Evolutionary conservation across 1,140 invertebrate genomes (phyloP).

Genomic region (Panagrolaimus sp.): DNA sequence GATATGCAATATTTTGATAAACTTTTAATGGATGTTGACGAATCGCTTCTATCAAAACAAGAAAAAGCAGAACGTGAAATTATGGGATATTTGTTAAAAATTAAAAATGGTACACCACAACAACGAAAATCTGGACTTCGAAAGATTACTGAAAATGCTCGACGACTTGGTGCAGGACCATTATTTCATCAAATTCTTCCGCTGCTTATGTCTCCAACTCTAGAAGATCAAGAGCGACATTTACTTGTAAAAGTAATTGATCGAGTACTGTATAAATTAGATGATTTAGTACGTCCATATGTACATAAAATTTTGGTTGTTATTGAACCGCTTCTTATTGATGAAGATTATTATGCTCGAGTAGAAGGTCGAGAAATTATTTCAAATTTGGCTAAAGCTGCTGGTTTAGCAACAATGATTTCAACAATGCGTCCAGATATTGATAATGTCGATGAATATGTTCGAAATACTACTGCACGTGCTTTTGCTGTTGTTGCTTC

Average conservation of each 20-base stretch:
- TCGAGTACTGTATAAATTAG: constrained; percentile 93
- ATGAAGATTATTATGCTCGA: constrained; percentile 99
- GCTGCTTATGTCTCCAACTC: constrained; percentile 93
- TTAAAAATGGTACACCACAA: constrained; percentile 98
- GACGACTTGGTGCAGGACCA: constrained; percentile 94
- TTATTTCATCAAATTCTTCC: constrained; percentile 98
- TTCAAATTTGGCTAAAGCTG: constrained; percentile 97
- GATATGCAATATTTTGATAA: constrained; percentile 99
- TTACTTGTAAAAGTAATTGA: constrained; percentile 99
- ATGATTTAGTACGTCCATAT: constrained; percentile 95
- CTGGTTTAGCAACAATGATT: constrained; percentile 99
- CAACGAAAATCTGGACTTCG: constrained; percentile 86
- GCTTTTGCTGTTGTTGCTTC: constrained; percentile 99
- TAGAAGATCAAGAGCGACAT: constrained; percentile 98
- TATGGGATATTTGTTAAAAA: constrained; percentile 95
- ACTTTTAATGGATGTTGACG: constrained; percentile 90
- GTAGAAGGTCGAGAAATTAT: constrained; percentile 95
- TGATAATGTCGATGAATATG: constrained; percentile 99
- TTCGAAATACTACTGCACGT: constrained; percentile 94
- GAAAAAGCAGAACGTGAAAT: constrained; percentile 97
- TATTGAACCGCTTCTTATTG: constrained; percentile 95
- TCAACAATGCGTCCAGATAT: constrained; percentile 99
- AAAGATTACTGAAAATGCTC: constrained; percentile 96
- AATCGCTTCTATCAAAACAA: constrained; percentile 85
- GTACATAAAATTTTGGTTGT: constrained; percentile 97